Conservation (phyloP, 2,797 vertebrate genomes). For the Epinephelus malabaricus region DNA sequence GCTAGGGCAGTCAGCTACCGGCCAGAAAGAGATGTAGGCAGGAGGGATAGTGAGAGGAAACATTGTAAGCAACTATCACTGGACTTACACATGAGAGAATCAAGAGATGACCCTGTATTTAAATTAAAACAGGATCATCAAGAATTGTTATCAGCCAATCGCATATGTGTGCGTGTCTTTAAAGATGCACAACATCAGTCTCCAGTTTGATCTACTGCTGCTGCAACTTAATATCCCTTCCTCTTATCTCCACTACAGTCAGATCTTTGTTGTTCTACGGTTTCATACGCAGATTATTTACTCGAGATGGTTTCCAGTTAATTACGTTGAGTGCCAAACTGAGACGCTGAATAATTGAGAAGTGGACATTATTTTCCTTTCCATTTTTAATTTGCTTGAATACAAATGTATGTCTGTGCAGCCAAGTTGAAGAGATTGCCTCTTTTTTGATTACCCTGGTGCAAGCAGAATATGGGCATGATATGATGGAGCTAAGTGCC, state of each 20-base stretch:
- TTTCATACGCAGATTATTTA: slow-evolving; percentile 61
- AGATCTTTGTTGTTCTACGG: slow-evolving; percentile 33
- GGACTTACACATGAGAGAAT: neutral
- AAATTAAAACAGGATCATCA: neutral
- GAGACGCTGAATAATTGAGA: slow-evolving; percentile 49
- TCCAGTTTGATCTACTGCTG: slow-evolving; percentile 16
- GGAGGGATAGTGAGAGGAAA: neutral
- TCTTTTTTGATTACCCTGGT: slow-evolving; percentile 8
- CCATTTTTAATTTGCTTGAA: slow-evolving; percentile 16
- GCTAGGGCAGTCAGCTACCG: slow-evolving; percentile 4
- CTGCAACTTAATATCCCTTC: slow-evolving; percentile 42
- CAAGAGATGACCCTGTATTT: neutral
- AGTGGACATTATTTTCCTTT: slow-evolving; percentile 23
- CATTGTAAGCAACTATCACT: neutral
- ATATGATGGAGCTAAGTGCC: neutral
- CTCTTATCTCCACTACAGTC: slow-evolving; percentile 37
- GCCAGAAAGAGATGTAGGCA: slow-evolving; percentile 14
- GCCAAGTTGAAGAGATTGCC: slow-evolving; percentile 11
- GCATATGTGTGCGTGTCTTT: neutral
- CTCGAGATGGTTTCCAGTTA: slow-evolving; percentile 30
- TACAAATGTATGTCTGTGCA: slow-evolving; percentile 24
- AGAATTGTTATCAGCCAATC: neutral
- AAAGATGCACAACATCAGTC: neutral
- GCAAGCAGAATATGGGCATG: neutral
- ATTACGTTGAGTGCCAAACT: slow-evolving; percentile 50